Percentiles rank a stretch among this genome's conserved stretches.
phyloP scores from a whole-genome alignment of 2,888 invertebrate genomes.

The Oegoconia quadripuncta region DNA sequence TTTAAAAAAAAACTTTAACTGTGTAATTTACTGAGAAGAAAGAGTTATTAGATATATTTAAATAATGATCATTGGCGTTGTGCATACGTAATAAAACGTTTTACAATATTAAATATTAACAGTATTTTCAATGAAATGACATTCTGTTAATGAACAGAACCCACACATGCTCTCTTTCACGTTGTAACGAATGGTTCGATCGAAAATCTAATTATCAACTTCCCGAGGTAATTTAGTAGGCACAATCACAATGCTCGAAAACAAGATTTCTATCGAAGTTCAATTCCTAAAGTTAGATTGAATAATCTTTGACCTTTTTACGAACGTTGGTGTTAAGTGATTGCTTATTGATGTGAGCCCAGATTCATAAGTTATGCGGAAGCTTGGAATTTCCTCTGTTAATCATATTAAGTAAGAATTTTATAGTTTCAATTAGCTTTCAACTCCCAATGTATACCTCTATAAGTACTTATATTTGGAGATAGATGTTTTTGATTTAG shows the following conservation, averaged over 20 bases:
- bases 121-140: too few species aligned
- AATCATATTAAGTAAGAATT: conserved; percentile 46
- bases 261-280: conserved; percentile 1
- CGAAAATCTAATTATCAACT: not conserved
- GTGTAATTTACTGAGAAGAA: too few species aligned
- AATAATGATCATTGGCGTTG: too few species aligned
- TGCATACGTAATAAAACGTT: too few species aligned
- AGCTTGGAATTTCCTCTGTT: conserved; percentile 52
- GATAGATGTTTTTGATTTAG: too few species aligned
- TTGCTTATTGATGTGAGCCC: conserved; percentile 49
- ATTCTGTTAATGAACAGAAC: too few species aligned
- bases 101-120: too few species aligned
- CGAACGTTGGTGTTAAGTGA: conserved; percentile 48
- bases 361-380: conserved; percentile 56
- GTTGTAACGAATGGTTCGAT: not conserved
- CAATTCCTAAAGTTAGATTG: conserved; percentile 33
- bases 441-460: too few species aligned
- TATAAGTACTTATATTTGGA: too few species aligned
- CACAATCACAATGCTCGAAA: conserved; percentile 1
- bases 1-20: too few species aligned
- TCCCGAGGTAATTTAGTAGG: conserved; percentile 2
- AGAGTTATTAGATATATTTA: too few species aligned
- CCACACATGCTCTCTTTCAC: too few species aligned
- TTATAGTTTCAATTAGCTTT: conserved; percentile 24
- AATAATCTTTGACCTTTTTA: conserved; percentile 46